Evolutionary conservation across 2,888 invertebrate genomes (phyloP).

Genomic region (Zaprionus lineosus): DNA sequence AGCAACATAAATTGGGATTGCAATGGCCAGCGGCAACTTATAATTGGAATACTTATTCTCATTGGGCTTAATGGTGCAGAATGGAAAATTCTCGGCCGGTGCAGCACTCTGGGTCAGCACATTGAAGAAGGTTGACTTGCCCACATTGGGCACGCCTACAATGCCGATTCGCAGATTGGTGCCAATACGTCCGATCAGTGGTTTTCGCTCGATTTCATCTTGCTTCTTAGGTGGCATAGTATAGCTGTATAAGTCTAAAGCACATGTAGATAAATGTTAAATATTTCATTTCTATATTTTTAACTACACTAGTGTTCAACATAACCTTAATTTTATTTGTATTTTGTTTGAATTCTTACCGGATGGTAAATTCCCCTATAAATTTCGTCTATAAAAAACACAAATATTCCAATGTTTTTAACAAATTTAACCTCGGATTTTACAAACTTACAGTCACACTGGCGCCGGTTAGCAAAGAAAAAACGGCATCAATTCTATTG

Average conservation of each 20-base stretch:
- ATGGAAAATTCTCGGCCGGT: conserved; percentile 99
- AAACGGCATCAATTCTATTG: no score
- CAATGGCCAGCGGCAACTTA: conserved; percentile 23
- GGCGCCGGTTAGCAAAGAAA: no score
- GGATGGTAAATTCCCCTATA: no score
- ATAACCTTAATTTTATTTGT: conserved; percentile 31
- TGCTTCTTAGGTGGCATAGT: conserved; percentile 92
- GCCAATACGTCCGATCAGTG: conserved; percentile 96
- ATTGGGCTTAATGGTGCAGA: conserved; percentile 99
- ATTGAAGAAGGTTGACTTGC: conserved; percentile 99
- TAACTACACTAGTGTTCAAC: conserved; percentile 31
- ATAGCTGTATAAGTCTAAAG: no score
- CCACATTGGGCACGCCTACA: conserved; percentile 96
- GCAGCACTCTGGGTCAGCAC: conserved; percentile 98
- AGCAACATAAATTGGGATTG: conserved; percentile 44
- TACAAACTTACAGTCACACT: no score
- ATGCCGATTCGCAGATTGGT: conserved; percentile 98
- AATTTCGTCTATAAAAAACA: no score
- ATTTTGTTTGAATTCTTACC: neutral
- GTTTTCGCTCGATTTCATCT: conserved; percentile 94
- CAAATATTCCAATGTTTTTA: no score
- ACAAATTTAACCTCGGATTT: no score
- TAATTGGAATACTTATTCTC: conserved; percentile 95
- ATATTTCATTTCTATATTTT: no score
- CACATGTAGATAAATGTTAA: no score